Percentiles rank a stretch among this genome's conserved stretches.
Conservation (phyloP, 2,888 invertebrate genomes). For the Chamaedrilus cognettii region DNA sequence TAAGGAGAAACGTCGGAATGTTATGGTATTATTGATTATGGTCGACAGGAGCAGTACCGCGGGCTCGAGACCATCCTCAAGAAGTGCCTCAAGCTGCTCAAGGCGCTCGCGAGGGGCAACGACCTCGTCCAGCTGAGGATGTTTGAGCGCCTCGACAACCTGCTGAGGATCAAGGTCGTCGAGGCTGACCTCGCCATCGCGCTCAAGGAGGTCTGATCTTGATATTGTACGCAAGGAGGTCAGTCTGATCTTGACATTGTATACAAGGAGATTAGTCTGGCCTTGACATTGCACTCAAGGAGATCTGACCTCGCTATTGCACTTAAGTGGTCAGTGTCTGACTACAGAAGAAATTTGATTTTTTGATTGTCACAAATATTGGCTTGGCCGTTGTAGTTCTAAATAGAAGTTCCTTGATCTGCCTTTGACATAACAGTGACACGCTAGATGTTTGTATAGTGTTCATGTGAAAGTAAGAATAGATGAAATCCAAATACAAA, state of each 20-base stretch:
- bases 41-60: conserved; percentile 51
- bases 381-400: no score
- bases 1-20: not conserved
- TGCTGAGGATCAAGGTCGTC: conserved; percentile 54
- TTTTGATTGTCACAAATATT: not conserved
- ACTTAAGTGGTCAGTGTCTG: not conserved
- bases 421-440: no score
- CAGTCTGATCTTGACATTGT: not conserved
- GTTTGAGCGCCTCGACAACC: conserved; percentile 53
- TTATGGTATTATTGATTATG: not conserved
- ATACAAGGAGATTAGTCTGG: conserved; percentile 43
- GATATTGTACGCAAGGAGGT: no score
- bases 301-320: conserved; percentile 35
- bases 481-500: no score
- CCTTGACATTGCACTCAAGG: conserved; percentile 41
- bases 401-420: no score
- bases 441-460: no score
- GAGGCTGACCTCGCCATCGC: conserved; percentile 55
- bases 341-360: not conserved
- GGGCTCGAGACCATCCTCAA: conserved; percentile 54
- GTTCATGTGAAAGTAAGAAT: no score
- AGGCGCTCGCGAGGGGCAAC: conserved; percentile 53
- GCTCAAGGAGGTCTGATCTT: conserved; percentile 54
- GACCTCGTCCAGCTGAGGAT: conserved; percentile 54
- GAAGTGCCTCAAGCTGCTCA: conserved; percentile 53